Evolutionary conservation across 2,888 invertebrate species (phyloP).

Genomic region (Alcis repandata): DNA sequence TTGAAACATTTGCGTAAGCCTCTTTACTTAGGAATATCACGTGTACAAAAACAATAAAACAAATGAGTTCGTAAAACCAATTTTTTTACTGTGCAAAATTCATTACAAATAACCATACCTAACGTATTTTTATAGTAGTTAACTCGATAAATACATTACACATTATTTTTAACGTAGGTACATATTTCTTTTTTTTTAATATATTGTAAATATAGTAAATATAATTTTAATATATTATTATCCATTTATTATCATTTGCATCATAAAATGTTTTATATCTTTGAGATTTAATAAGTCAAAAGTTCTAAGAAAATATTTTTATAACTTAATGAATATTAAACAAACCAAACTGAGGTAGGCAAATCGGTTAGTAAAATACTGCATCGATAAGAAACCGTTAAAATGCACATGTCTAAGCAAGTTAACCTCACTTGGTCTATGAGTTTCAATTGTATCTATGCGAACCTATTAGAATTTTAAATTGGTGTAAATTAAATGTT

Average conservation of each 20-base stretch:
- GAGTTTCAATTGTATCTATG: slow-evolving; percentile 44
- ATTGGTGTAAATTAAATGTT: slow-evolving; percentile 38
- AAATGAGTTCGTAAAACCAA: not conserved
- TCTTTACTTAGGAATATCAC: no score
- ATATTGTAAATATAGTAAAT: not conserved
- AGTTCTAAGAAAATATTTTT: not conserved
- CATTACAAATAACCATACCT: not conserved
- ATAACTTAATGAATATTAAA: not conserved
- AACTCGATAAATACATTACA: not conserved
- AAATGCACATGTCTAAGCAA: slow-evolving; percentile 53
- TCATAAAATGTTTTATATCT: not conserved
- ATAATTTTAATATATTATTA: not conserved
- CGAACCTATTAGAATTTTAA: slow-evolving; percentile 41
- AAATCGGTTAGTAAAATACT: slow-evolving; percentile 52
- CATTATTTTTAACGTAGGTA: not conserved
- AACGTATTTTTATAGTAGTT: not conserved
- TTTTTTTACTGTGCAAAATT: not conserved
- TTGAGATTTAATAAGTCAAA: not conserved
- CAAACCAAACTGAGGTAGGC: slow-evolving; percentile 54
- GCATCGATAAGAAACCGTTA: slow-evolving; percentile 46
- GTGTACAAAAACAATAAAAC: not conserved
- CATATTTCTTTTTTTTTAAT: not conserved
- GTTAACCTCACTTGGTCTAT: slow-evolving; percentile 49
- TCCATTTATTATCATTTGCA: not conserved
- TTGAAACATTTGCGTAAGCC: no score